Base-by-base conservation (phyloP, 2,113 vertebrate genomes). In the Gobius niger region DNA sequence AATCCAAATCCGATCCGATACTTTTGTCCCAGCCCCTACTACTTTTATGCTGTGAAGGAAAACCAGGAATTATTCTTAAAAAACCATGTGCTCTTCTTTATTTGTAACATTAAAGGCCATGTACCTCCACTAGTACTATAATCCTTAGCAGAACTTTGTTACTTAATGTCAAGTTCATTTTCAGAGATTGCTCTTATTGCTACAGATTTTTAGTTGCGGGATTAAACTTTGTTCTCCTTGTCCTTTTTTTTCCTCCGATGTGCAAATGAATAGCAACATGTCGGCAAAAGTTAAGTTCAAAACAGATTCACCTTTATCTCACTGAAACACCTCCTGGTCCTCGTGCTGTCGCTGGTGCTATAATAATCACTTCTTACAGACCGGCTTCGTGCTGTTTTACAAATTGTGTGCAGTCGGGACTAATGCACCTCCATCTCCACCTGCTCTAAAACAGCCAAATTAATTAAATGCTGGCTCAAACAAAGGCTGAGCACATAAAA, bases 391-490 rank as follows among this genome's bases (percentile, higher is more conserved):
- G 72, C 64, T 71, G 72, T 68, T 81, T 87, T 79, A 77, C 81
- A 76, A 84, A 82, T 78, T 73, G 70, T 67, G 59, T 57, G 76
- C 47, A 72, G 60, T 86, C 80, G 59, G 80, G 61, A 65, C 76
- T 66, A 80, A 77, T 68, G 73, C 67, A 66, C 76, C 86, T 87
- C 85, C 85, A 90, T 90, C 91, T 84, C 77, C 79, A 68, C 68
- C 68, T 42, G 67, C 46, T 70, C 59, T 71, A 75, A 80, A 88
- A 67, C 67, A 85, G 87, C 78, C 74, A 91, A 91, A 93, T 93
- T 91, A 93, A 94, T 93, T 90, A 92, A 91, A 93, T 87, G 86
- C 81, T 82, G 76, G 80, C 75, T 85, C 87, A 91, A 88, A 93
- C 90, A 91, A 89, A 92, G 85, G 89, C 87, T 84, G 78, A 75